Evolutionary conservation across 2,888 invertebrate species (phyloP), one percentile per base, ranked within the genome.

Genomic region (Zaprionus bogoriensis): DNA sequence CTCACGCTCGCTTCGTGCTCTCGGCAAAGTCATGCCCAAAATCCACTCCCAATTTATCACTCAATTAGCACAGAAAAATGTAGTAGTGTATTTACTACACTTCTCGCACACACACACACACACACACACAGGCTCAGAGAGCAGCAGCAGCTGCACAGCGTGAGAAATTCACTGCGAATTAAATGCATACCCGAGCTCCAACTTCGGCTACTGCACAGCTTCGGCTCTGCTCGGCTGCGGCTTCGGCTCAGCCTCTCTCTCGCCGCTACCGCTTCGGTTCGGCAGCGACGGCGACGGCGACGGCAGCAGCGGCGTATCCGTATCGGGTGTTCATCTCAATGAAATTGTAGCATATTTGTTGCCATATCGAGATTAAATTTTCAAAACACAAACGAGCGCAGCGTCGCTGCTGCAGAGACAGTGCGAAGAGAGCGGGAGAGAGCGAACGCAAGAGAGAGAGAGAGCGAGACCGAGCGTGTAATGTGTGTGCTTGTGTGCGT

Each of bases 1-100:
- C 87, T 74, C 67, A 70, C 69, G 61, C 75, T 67, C 75, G 60
- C 57, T 57, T 60, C 52, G 46, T 45, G 59, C 70, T 70, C 74
- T 61, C 53, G 65, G 71, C 63, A 67, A 61, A 57, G 63, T 77
- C 77, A 69, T 81, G 81, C 81, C 84, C 81, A 77, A 88, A 88
- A 87, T 87, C 88, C 89, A 87, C 86, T 87, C 85, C 86, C 88
- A 88, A 88, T 88, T 88, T 88, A 88, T 89, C 88, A 88, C 88
- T 88, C 88, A 88, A 88, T 88, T 88, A 88, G 88, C 89, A 87
- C 89, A 77, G 88, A 87, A 87, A 88, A 87, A 87, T 87, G 83
- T 84, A 86, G 87, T 87, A 81, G 87, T 87, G 87, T 82, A 87
- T 82, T 87, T 81, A 87, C 87, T 87, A 82, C 87, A 83, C 80